Percentiles rank a stretch among this genome's conserved stretches.
Evolutionary conservation across 2,888 invertebrate genomes (phyloP).

Genomic region (Adela reaumurella): DNA sequence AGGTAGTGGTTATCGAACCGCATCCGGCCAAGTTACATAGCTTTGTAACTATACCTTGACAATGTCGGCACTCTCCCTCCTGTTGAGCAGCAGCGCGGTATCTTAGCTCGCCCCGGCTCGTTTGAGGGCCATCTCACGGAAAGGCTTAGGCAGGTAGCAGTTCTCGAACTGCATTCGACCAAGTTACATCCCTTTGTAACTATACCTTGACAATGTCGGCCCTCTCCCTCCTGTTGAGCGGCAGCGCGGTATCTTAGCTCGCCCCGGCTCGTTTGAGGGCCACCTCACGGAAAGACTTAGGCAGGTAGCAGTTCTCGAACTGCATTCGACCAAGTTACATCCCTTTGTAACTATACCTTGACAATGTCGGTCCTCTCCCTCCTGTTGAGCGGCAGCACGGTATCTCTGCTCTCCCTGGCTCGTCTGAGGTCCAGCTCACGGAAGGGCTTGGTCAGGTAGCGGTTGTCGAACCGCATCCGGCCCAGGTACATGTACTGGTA

Average conservation of each 20-base stretch:
- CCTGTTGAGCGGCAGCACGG: slow-evolving; percentile 64
- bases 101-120: no score
- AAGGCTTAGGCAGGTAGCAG: no score
- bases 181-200: no score
- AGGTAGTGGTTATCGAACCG: no score
- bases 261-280: slow-evolving; percentile 31
- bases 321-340: no score
- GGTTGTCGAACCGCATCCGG: slow-evolving; percentile 67
- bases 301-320: no score
- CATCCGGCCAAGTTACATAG: no score
- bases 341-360: slow-evolving; percentile 44
- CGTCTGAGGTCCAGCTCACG: slow-evolving; percentile 61
- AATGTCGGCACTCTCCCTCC: no score
- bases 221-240: slow-evolving; percentile 62
- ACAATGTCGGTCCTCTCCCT: slow-evolving; percentile 63
- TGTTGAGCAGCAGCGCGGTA: no score
- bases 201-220: slow-evolving; percentile 60
- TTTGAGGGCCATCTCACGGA: no score
- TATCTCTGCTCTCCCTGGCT: slow-evolving; percentile 55
- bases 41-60: no score
- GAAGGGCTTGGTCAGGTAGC: slow-evolving; percentile 65
- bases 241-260: slow-evolving; percentile 55
- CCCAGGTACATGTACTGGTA: slow-evolving; percentile 71
- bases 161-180: no score
- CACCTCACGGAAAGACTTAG: slow-evolving; percentile 31